Evolutionary conservation across 2,888 invertebrate species (phyloP).

Genomic region (Drosophila fulvimacula): DNA sequence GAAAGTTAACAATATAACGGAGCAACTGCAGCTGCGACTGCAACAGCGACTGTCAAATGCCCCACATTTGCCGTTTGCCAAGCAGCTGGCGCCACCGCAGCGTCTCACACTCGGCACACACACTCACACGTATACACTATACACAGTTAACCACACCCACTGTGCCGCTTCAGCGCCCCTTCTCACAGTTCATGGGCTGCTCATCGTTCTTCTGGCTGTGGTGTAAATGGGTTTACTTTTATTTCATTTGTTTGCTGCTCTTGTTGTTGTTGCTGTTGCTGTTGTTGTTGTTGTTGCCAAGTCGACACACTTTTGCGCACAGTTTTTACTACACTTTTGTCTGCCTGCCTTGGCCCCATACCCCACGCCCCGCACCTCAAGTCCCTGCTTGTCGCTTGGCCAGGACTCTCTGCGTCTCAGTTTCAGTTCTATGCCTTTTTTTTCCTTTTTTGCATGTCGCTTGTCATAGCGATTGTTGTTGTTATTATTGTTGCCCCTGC

Average conservation of each 20-base stretch:
- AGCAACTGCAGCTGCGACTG: slow-evolving; percentile 46
- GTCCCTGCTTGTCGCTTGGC: background rate
- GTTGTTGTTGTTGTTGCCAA: slow-evolving; percentile 54
- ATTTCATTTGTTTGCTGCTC: slow-evolving; percentile 68
- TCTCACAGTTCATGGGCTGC: slow-evolving; percentile 19
- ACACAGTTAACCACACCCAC: background rate
- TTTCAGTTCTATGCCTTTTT: slow-evolving; percentile 22
- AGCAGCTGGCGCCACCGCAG: slow-evolving; percentile 54
- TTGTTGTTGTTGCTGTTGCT: slow-evolving; percentile 40
- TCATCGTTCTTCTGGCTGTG: slow-evolving; percentile 55
- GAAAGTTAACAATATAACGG: slow-evolving; percentile 75
- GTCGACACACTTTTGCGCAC: slow-evolving; percentile 79
- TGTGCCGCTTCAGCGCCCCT: background rate
- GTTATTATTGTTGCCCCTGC: slow-evolving; percentile 26
- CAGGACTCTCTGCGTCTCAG: slow-evolving; percentile 27
- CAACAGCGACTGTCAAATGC: slow-evolving; percentile 69
- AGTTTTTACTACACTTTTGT: slow-evolving; percentile 67
- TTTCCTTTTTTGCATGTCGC: slow-evolving; percentile 48
- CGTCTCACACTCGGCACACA: slow-evolving; percentile 15
- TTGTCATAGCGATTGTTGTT: slow-evolving; percentile 45
- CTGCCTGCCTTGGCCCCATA: slow-evolving; percentile 45
- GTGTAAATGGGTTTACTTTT: slow-evolving; percentile 81
- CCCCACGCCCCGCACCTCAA: no score
- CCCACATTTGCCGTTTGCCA: slow-evolving; percentile 73
- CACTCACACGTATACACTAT: no score